These are phyloP conservation scores for Drosophila trapezifrons DNA, from an alignment of 1,140 invertebrate genomes.

Conservation along the genomic window DNA sequence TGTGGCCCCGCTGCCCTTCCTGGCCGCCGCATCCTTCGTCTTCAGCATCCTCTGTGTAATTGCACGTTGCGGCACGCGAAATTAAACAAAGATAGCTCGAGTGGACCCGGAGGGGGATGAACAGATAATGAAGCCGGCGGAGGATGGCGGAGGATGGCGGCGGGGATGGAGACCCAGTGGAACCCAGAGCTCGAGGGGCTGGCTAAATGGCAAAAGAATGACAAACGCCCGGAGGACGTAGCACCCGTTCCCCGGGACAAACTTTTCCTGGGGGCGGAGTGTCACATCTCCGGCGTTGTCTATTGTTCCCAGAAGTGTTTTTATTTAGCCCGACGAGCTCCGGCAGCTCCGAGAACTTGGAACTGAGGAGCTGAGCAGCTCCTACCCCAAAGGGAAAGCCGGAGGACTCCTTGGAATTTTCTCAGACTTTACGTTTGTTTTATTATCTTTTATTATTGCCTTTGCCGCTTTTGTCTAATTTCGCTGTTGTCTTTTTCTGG, in stretches of 20 bases:
- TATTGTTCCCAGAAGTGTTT: conserved; percentile 82
- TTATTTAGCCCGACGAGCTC: conserved; percentile 61
- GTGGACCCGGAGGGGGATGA: conserved; percentile 4
- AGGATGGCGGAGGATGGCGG: background rate
- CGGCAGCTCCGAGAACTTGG: conserved; percentile 24
- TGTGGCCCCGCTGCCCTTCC: background rate
- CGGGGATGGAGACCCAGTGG: background rate
- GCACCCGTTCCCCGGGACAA: conserved; percentile 27
- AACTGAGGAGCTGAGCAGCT: background rate
- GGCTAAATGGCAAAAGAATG: conserved; percentile 77
- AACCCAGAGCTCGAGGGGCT: conserved; percentile 46
- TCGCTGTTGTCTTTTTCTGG: conserved; percentile 49
- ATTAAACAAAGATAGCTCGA: conserved; percentile 61
- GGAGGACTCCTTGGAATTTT: conserved; percentile 28
- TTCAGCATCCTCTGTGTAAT: conserved; percentile 54
- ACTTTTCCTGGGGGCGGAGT: conserved; percentile 48
- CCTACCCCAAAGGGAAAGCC: background rate
- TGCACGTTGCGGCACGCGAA: conserved; percentile 73
- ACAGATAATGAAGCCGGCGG: conserved; percentile 61
- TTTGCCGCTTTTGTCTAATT: conserved; percentile 54
- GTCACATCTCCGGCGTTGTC: conserved; percentile 41
- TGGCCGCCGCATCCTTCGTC: conserved; percentile 11
- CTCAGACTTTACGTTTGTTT: conserved; percentile 75
- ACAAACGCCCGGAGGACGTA: conserved; percentile 49
- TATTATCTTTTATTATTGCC: conserved; percentile 77